phyloP scores from a whole-genome alignment of 2,888 invertebrate genomes.

The Pyrgus malvae region DNA sequence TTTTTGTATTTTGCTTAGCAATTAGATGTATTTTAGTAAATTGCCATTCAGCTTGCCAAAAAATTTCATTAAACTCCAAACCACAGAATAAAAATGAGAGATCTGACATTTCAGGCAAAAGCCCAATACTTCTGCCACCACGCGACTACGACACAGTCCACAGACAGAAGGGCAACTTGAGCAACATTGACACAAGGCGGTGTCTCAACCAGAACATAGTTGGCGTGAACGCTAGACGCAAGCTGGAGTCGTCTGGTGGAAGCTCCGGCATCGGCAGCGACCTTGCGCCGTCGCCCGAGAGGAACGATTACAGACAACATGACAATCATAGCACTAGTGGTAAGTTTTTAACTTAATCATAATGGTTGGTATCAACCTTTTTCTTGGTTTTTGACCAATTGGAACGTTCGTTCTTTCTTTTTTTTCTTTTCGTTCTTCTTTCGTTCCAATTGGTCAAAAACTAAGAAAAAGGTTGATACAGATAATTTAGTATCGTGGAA shows the following conservation, averaged over 20 bases:
- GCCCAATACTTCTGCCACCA: constrained; percentile 93
- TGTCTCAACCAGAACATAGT: constrained; percentile 87
- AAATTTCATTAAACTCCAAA: not conserved
- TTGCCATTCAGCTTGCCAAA: constrained; percentile 12
- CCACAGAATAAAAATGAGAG: not conserved
- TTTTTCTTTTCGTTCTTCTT: not conserved
- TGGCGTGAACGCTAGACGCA: constrained; percentile 71
- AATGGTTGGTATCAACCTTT: no score
- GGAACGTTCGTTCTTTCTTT: not conserved
- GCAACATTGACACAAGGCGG: constrained; percentile 76
- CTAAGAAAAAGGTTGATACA: no score
- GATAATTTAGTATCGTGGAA: no score
- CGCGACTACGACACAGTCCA: constrained; percentile 97
- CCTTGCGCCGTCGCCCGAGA: constrained; percentile 91
- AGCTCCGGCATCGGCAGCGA: constrained; percentile 95
- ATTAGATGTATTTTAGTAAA: not conserved
- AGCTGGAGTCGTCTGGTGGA: constrained; percentile 87
- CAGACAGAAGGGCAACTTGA: constrained; percentile 80
- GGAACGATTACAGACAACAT: constrained; percentile 73
- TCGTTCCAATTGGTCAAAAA: no score
- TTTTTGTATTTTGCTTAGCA: no score
- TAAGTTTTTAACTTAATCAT: constrained; percentile 61
- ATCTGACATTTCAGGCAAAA: constrained; percentile 77
- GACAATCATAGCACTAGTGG: constrained; percentile 85
- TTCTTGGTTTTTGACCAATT: no score